A percentile compares a stretch with the other conserved stretches of the same genome.
Evolutionary conservation across 1,140 invertebrate genomes (phyloP).

Genomic region (Teleogryllus occipitalis): DNA sequence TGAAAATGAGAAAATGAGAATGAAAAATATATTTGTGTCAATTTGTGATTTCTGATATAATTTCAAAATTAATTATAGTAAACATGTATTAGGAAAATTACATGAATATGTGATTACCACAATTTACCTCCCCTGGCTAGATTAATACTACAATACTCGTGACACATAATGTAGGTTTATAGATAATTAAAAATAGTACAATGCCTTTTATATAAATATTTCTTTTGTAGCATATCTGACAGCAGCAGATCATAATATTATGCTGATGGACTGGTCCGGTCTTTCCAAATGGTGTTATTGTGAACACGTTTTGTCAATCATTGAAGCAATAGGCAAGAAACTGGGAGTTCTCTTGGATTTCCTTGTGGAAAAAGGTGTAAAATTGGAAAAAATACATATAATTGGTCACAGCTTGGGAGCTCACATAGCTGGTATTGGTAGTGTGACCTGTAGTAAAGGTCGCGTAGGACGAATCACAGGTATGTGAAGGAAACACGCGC

Average conservation of each 20-base stretch:
- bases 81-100: too few species aligned
- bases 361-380: constrained; percentile 21
- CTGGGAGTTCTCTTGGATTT: constrained; percentile 25
- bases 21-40: too few species aligned
- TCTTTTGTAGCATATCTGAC: neutral
- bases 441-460: constrained; percentile 32
- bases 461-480: constrained; percentile 36
- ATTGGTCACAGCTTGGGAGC: constrained; percentile 33
- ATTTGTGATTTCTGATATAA: too few species aligned
- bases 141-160: too few species aligned
- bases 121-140: too few species aligned
- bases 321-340: neutral
- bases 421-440: constrained; percentile 32
- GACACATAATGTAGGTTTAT: too few species aligned
- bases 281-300: neutral
- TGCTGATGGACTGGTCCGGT: neutral
- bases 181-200: too few species aligned
- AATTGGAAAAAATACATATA: constrained; percentile 27
- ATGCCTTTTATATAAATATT: neutral
- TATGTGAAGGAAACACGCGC: constrained; percentile 14
- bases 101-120: too few species aligned
- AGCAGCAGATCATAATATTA: neutral
- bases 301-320: neutral
- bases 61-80: too few species aligned
- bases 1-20: too few species aligned